These are phyloP conservation scores for Drosophila lowei DNA, from an alignment of 1,140 invertebrate genomes.

Conservation along the genomic window DNA sequence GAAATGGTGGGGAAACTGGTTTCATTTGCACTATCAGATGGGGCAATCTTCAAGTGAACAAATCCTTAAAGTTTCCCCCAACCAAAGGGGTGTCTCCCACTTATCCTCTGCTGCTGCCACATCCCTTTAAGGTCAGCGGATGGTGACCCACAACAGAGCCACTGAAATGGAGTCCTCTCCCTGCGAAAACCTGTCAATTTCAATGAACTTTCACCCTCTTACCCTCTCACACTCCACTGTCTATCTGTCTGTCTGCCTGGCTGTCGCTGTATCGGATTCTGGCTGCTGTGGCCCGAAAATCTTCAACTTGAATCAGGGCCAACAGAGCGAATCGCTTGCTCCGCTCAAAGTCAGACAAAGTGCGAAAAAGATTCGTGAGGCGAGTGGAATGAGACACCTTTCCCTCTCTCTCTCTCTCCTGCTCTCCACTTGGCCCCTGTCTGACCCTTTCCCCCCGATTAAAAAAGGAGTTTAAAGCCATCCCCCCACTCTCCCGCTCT, in stretches of 20 bases:
- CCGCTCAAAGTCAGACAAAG: slow-evolving; percentile 45
- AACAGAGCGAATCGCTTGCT: slow-evolving; percentile 21
- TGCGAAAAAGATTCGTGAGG: slow-evolving; percentile 12
- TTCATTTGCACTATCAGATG: too few relatives aligned
- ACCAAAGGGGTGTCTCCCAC: too few relatives aligned
- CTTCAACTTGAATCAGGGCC: slow-evolving; percentile 20
- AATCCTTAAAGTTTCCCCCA: not conserved
- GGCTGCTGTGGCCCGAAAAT: slow-evolving; percentile 17
- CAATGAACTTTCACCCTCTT: slow-evolving; percentile 25
- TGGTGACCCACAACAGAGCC: not conserved
- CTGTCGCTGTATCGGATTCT: slow-evolving; percentile 26
- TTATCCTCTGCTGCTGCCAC: too few relatives aligned
- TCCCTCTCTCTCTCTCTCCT: too few relatives aligned
- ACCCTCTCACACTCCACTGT: not conserved
- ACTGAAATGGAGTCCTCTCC: slow-evolving; percentile 12
- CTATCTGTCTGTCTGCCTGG: not conserved
- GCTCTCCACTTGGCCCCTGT: slow-evolving; percentile 1
- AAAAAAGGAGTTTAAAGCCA: slow-evolving; percentile 37
- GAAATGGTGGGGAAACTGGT: too few relatives aligned
- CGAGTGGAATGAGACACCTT: not conserved
- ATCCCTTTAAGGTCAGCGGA: not conserved
- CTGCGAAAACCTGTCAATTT: slow-evolving; percentile 25
- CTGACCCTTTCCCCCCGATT: slow-evolving; percentile 28
- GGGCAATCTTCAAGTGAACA: not conserved
- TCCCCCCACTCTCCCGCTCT: slow-evolving; percentile 7